Evolutionary conservation across 2,797 vertebrate species (phyloP).

Genomic region (Lutjanus campechanus): DNA sequence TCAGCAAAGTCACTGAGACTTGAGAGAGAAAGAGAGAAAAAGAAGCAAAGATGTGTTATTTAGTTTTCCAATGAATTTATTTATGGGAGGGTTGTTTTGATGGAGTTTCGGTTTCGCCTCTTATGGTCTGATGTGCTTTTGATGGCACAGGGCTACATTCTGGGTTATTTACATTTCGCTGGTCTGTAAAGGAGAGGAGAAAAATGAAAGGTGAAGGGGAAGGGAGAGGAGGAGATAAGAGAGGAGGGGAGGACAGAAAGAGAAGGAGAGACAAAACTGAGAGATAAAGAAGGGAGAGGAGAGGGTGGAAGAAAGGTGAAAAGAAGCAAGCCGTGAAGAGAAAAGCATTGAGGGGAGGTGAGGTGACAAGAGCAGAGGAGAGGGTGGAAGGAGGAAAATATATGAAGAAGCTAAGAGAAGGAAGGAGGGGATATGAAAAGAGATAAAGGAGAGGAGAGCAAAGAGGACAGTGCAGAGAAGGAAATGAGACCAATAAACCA

Average conservation of each 20-base stretch:
- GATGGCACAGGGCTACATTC: constrained; percentile 31
- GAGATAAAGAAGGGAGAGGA: neutral
- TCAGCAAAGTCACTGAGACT: constrained; percentile 55
- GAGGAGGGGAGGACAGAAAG: neutral
- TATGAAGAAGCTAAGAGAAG: neutral
- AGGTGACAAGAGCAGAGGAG: constrained; percentile 11
- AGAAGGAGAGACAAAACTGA: neutral
- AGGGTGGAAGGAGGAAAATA: neutral
- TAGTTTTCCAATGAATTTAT: constrained; percentile 56
- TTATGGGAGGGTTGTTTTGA: constrained; percentile 53
- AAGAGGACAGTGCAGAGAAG: neutral
- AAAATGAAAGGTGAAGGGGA: constrained; percentile 6
- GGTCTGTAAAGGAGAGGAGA: constrained; percentile 32
- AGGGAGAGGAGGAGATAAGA: neutral
- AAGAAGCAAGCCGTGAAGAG: constrained; percentile 14
- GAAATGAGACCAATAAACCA: constrained; percentile 4
- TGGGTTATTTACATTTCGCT: constrained; percentile 50
- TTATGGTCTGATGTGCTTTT: constrained; percentile 41
- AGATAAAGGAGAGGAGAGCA: neutral
- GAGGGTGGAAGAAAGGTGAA: constrained; percentile 29
- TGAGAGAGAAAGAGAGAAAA: constrained; percentile 12
- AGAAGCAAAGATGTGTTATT: constrained; percentile 37
- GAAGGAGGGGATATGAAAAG: neutral
- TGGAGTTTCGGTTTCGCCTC: constrained; percentile 37
- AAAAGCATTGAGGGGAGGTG: neutral